Percentiles rank a stretch among this genome's conserved stretches.
Conservation (phyloP, 1,140 invertebrate species). For the Apocrypta bakeri region DNA sequence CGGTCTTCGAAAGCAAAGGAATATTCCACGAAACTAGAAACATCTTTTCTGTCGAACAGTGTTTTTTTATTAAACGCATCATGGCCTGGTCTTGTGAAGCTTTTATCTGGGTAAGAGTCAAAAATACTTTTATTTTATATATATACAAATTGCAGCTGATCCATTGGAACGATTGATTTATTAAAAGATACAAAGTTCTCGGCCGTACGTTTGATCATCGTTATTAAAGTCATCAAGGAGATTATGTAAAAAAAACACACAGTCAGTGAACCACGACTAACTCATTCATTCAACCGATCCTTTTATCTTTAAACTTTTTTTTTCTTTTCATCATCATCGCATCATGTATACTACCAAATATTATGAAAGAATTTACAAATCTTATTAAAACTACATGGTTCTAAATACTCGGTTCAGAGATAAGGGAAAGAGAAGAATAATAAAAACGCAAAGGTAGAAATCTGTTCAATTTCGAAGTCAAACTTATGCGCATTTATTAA, state of each 20-base stretch:
- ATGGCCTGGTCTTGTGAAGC: too few species aligned
- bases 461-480: neutral
- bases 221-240: neutral
- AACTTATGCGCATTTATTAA: neutral
- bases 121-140: too few species aligned
- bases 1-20: neutral
- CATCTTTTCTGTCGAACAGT: neutral
- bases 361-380: conserved; percentile 4
- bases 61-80: neutral
- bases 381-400: neutral
- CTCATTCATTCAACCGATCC: conserved; percentile 24
- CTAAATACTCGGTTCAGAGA: neutral
- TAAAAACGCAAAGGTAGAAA: too few species aligned
- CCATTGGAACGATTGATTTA: too few species aligned
- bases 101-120: too few species aligned
- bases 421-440: neutral
- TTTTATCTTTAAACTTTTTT: conserved; percentile 8
- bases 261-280: conserved; percentile 15
- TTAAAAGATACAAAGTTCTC: neutral
- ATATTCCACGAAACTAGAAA: conserved; percentile 12
- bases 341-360: neutral
- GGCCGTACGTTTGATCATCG: neutral
- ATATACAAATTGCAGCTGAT: too few species aligned
- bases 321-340: neutral
- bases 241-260: conserved; percentile 4